Evolutionary conservation across 2,113 vertebrate genomes (phyloP).

Genomic region (Geococcyx californianus): DNA sequence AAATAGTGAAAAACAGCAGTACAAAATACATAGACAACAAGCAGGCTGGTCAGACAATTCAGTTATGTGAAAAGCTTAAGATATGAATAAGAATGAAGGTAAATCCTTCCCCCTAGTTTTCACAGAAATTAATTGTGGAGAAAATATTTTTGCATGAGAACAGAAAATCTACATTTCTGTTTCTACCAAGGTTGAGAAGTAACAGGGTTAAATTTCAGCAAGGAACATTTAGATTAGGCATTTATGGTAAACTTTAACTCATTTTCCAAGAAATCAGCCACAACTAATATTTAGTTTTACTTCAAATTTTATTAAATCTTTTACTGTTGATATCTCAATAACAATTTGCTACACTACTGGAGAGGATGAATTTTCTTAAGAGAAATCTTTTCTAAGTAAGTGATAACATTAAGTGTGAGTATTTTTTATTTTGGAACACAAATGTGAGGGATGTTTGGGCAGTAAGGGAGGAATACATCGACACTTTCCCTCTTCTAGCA

Average conservation of each 20-base stretch:
- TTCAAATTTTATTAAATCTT: neutral
- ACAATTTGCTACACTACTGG: neutral
- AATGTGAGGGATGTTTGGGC: neutral
- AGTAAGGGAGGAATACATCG: fast-evolving
- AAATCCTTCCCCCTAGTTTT: neutral
- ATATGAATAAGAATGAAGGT: neutral
- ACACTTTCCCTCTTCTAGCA: fast-evolving
- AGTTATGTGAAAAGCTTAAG: neutral
- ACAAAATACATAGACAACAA: neutral
- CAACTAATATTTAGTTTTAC: neutral
- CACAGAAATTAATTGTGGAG: neutral
- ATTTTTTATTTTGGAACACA: neutral
- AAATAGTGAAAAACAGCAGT: neutral
- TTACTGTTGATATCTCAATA: neutral
- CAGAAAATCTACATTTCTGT: neutral
- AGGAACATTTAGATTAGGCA: neutral
- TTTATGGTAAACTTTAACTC: neutral
- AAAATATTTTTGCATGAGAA: neutral
- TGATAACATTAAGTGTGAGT: neutral
- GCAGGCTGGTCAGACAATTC: neutral
- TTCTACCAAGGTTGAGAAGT: neutral
- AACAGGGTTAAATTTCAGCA: neutral
- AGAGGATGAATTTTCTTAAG: neutral
- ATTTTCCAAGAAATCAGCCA: neutral
- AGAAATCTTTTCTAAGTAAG: neutral